These are phyloP conservation scores for Nibea albiflora DNA, from an alignment of 2,113 vertebrate genomes.

Conservation along the genomic window DNA sequence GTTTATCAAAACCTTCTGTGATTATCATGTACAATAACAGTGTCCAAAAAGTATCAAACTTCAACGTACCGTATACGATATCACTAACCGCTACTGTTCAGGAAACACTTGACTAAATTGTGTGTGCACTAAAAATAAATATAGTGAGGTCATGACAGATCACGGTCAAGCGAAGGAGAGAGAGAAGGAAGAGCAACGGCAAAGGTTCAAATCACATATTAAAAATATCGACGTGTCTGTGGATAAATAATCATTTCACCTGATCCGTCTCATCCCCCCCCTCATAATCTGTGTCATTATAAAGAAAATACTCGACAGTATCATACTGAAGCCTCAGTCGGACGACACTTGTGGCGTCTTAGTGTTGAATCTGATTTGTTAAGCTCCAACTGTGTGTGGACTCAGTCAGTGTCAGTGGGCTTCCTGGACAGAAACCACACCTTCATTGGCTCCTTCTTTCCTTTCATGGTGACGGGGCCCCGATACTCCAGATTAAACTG, in stretches of 20 bases:
- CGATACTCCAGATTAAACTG: constrained; percentile 94
- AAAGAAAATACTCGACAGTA: not conserved
- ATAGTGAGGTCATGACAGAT: constrained; percentile 27
- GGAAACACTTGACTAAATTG: constrained; percentile 38
- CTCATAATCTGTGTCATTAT: not conserved
- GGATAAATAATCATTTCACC: constrained; percentile 2
- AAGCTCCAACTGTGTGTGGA: constrained; percentile 60
- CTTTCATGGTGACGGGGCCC: constrained; percentile 97
- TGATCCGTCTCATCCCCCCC: constrained; percentile 1
- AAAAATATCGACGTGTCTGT: constrained; percentile 58
- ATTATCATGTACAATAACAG: constrained; percentile 2
- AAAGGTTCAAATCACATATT: constrained; percentile 23
- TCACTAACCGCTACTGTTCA: constrained; percentile 14
- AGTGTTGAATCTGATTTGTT: not conserved
- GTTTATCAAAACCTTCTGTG: constrained; percentile 14
- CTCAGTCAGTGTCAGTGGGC: constrained; percentile 82
- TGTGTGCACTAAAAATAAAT: constrained; percentile 36
- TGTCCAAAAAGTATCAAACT: constrained; percentile 43
- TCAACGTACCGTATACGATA: constrained; percentile 7
- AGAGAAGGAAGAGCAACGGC: constrained; percentile 9
- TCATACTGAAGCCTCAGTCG: not conserved
- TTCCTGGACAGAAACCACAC: constrained; percentile 98
- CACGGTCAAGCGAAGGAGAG: constrained; percentile 13
- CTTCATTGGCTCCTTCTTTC: constrained; percentile 98
- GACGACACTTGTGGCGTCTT: not conserved